Percentiles rank a stretch among this genome's conserved stretches.
phyloP scores from a whole-genome alignment of 2,888 invertebrate species.

The Hyppa rectilinea region DNA sequence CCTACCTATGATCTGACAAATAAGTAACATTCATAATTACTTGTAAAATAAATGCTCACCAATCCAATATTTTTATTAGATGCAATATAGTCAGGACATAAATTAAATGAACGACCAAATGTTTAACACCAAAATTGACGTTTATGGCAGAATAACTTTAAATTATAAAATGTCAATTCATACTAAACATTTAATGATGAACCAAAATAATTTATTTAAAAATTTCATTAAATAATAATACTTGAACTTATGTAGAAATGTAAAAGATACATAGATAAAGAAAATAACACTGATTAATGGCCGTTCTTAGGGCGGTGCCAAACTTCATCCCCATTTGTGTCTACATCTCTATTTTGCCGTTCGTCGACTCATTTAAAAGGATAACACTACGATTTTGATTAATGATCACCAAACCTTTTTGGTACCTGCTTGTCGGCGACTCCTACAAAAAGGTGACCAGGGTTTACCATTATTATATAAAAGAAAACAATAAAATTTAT shows the following conservation, averaged over 20 bases:
- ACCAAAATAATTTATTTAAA: conserved; percentile 11
- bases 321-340: conserved; percentile 69
- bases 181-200: conserved; percentile 13
- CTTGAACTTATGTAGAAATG: conserved; percentile 21
- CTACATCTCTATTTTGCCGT: conserved; percentile 83
- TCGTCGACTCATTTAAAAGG: conserved; percentile 81
- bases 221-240: conserved; percentile 16
- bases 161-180: conserved; percentile 35
- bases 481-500: conserved; percentile 79
- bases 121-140: conserved; percentile 40
- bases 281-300: conserved; percentile 70
- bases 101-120: conserved; percentile 40
- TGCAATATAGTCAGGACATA: conserved; percentile 48
- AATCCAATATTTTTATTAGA: conserved; percentile 60
- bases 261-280: conserved; percentile 51
- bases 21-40: conserved; percentile 38
- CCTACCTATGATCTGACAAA: conserved; percentile 32
- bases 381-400: conserved; percentile 84
- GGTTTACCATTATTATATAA: conserved; percentile 70
- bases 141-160: conserved; percentile 40
- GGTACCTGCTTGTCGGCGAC: conserved; percentile 86
- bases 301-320: conserved; percentile 79
- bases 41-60: conserved; percentile 31
- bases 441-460: conserved; percentile 81
- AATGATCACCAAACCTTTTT: conserved; percentile 78